Conservation (phyloP, 2,888 invertebrate genomes). For the Abscondita cerata region DNA sequence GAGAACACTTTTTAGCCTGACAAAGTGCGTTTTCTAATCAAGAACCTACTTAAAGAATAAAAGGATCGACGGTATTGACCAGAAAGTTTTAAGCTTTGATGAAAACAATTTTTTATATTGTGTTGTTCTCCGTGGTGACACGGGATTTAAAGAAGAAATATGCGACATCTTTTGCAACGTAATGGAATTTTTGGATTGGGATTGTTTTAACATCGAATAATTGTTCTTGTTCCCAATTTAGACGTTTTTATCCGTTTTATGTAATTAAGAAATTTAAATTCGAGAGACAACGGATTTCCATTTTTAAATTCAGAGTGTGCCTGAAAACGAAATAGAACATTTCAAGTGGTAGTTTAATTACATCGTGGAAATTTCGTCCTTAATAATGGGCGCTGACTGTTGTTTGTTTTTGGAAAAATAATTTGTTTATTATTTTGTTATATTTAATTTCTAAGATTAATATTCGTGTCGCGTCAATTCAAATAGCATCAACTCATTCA, state of each 20-base stretch:
- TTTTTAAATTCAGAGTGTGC: slow-evolving; percentile 29
- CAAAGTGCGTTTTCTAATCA: neutral
- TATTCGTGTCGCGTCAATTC: slow-evolving; percentile 29
- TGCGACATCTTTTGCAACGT: slow-evolving; percentile 1
- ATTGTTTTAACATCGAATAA: slow-evolving; percentile 3
- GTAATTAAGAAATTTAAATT: slow-evolving; percentile 26
- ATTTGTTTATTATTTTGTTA: neutral
- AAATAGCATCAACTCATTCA: slow-evolving; percentile 14
- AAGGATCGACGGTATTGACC: no score
- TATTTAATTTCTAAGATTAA: slow-evolving; percentile 6
- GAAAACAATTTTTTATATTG: slow-evolving; percentile 8
- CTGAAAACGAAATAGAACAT: slow-evolving; percentile 28
- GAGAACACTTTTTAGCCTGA: no score
- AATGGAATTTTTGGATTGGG: neutral
- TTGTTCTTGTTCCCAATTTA: slow-evolving; percentile 1
- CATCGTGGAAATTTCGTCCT: slow-evolving; percentile 21
- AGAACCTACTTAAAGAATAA: neutral
- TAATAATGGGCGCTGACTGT: slow-evolving; percentile 10
- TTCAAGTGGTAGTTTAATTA: slow-evolving; percentile 30
- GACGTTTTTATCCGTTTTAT: slow-evolving; percentile 3
- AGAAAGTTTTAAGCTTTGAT: neutral
- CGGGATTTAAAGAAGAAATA: neutral
- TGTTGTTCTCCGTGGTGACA: neutral
- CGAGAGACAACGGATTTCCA: slow-evolving; percentile 18
- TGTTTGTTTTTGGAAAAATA: neutral